Evolutionary conservation across 2,113 vertebrate species (phyloP).

Genomic region (Aspidoscelis tigris): DNA sequence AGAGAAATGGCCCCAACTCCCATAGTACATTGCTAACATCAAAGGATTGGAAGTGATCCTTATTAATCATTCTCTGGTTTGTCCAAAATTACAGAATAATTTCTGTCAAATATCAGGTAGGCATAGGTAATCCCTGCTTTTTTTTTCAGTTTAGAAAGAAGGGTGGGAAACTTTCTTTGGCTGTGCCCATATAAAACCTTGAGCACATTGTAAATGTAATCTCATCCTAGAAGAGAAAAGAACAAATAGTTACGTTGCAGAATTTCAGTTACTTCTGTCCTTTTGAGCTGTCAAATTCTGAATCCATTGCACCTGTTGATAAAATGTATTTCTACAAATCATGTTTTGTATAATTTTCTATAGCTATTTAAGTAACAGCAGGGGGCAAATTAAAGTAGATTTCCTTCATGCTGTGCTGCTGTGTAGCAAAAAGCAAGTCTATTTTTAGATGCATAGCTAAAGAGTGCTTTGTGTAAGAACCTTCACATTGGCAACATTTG

Average conservation of each 20-base stretch:
- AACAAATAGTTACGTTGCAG: background rate
- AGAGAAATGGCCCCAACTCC: no score
- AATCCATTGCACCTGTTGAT: slow-evolving; percentile 3
- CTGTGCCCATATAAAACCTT: background rate
- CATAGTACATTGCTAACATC: no score
- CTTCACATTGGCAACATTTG: background rate
- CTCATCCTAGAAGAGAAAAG: background rate
- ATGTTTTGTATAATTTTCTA: background rate
- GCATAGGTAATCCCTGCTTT: background rate
- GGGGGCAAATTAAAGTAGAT: slow-evolving; percentile 30
- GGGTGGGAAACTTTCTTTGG: background rate
- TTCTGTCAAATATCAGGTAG: no score
- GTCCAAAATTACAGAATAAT: no score
- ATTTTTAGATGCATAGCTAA: background rate
- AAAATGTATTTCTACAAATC: slow-evolving; percentile 26
- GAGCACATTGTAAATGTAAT: background rate
- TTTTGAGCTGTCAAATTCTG: slow-evolving; percentile 16
- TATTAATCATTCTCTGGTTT: no score
- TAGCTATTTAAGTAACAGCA: slow-evolving; percentile 35
- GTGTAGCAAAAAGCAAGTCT: background rate
- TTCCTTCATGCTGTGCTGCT: background rate
- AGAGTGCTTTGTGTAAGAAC: background rate
- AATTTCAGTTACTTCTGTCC: slow-evolving; percentile 13
- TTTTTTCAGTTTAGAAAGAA: background rate
- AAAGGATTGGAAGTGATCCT: no score